Evolutionary conservation across 1,140 invertebrate species (phyloP), one percentile per base, ranked within the genome.

Genomic region (Procambarus virginalis): DNA sequence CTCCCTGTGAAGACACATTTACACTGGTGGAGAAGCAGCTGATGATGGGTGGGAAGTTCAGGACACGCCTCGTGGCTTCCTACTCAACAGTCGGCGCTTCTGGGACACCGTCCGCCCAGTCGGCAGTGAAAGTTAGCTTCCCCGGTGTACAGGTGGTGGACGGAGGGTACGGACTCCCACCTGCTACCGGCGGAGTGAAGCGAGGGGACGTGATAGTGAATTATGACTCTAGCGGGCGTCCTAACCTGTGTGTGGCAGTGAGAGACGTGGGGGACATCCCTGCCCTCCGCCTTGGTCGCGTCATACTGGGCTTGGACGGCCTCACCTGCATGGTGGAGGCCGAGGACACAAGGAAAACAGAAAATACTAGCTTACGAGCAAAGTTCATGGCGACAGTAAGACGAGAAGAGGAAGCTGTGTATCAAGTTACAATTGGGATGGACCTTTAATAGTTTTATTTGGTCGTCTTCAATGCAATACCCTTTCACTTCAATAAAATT

Each of bases 31-130:
- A 89, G 55, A 76, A 84, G 22, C 88, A 84, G 82, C 17, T 86
- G n/a, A 89, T 89, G 88, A 84, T 84, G 73, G 70, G 88, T n/a
- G 88, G 88, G 2, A 34, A n/a, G 14, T 51, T 55, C 55, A 78
- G 49, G 46, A 80, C 88, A 4, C 73, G 75, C 8, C 48, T 89
- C 5, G 48, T 78, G 2, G 81, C 81, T 4, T 84, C 73, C 17
- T 78, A 76, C 14, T 78, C 46, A n/a, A n/a, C 75, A 17, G 0
- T 48, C n/a, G 45, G 80, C 2, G 20, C 81, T 6, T 51, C 55
- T 49, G 75, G 75, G 20, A 51, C 51, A 3, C 3, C 49, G 2
- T n/a, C 81, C 4, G 6, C 48, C 17, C 58, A 60, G 55, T 14
- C n/a, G 1, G n/a, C 84, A 17, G 82, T 89, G 10, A 89, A 89